A percentile compares a stretch with the other conserved stretches of the same genome.
Conservation (phyloP, 2,113 vertebrate genomes). For the Cryptomyrus ogoouensis region DNA sequence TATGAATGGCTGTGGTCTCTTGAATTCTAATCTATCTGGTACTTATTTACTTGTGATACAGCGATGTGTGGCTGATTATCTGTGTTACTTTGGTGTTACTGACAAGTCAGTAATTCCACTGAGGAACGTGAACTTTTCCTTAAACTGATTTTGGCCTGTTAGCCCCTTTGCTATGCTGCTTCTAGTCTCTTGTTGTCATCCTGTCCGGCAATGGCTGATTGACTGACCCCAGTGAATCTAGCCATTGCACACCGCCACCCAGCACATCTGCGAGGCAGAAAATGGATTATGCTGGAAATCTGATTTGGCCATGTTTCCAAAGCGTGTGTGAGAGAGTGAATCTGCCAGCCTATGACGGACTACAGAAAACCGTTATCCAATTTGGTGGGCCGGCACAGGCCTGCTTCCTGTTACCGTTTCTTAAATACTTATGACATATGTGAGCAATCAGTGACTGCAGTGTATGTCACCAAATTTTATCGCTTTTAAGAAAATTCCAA, state of each 20-base stretch:
- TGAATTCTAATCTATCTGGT: background rate
- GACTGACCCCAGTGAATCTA: slow-evolving; percentile 34
- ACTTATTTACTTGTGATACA: background rate
- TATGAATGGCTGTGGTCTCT: background rate
- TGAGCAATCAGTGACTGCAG: background rate
- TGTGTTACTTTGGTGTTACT: background rate
- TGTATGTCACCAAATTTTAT: background rate
- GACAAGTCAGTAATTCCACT: slow-evolving; percentile 9
- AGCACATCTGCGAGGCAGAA: slow-evolving; percentile 42
- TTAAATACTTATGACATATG: background rate
- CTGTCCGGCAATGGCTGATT: slow-evolving; percentile 44
- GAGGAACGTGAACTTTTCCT: slow-evolving; percentile 40
- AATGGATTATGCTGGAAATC: slow-evolving; percentile 53
- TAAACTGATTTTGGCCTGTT: slow-evolving; percentile 58
- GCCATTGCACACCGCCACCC: slow-evolving; percentile 14
- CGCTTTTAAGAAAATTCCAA: background rate
- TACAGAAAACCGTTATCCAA: slow-evolving; percentile 59
- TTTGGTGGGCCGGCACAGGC: slow-evolving; percentile 45
- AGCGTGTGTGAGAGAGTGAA: slow-evolving; percentile 26
- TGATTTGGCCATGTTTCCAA: slow-evolving; percentile 51
- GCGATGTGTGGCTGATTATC: background rate
- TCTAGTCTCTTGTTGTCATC: slow-evolving; percentile 47
- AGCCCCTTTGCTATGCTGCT: slow-evolving; percentile 57
- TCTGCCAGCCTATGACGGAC: slow-evolving; percentile 48
- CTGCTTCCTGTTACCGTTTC: slow-evolving; percentile 49